Conservation (phyloP, 2,113 vertebrate genomes). For the Hirundichthys speculiger region DNA sequence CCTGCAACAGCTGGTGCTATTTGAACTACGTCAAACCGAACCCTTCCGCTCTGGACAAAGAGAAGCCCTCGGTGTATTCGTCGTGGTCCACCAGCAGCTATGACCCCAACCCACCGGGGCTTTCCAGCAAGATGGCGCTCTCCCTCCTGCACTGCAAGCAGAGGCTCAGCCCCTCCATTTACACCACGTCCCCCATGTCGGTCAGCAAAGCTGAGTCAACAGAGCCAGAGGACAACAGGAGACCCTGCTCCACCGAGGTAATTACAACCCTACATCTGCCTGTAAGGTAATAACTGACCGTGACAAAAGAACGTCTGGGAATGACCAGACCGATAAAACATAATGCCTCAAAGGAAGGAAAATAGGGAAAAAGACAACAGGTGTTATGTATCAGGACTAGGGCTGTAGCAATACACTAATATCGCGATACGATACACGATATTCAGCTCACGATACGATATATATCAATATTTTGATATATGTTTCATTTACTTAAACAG, state of each 20-base stretch:
- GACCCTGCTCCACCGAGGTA: slow-evolving; percentile 90
- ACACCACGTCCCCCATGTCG: slow-evolving; percentile 88
- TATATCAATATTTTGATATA: too few species aligned
- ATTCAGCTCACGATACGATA: too few species aligned
- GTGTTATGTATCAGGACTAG: too few species aligned
- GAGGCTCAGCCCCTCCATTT: slow-evolving; percentile 90
- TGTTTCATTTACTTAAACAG: too few species aligned
- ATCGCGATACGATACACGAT: too few species aligned
- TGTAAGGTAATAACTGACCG: background rate
- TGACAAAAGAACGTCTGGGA: background rate
- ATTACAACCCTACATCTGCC: slow-evolving; percentile 50
- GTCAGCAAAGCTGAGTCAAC: slow-evolving; percentile 70
- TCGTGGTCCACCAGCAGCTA: slow-evolving; percentile 91
- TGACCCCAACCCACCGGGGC: slow-evolving; percentile 93
- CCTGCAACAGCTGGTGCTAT: slow-evolving; percentile 98
- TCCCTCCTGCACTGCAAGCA: slow-evolving; percentile 94
- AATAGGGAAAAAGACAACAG: too few species aligned
- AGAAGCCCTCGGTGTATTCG: slow-evolving; percentile 90
- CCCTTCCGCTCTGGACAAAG: slow-evolving; percentile 86
- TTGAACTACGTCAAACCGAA: slow-evolving; percentile 96
- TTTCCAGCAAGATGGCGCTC: slow-evolving; percentile 92
- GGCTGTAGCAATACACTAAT: too few species aligned
- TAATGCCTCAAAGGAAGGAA: too few species aligned
- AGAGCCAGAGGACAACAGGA: slow-evolving; percentile 84
- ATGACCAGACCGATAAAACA: too few species aligned